These are phyloP conservation scores for Abrostola tripartita DNA, from an alignment of 2,888 invertebrate species.

Conservation along the genomic window DNA sequence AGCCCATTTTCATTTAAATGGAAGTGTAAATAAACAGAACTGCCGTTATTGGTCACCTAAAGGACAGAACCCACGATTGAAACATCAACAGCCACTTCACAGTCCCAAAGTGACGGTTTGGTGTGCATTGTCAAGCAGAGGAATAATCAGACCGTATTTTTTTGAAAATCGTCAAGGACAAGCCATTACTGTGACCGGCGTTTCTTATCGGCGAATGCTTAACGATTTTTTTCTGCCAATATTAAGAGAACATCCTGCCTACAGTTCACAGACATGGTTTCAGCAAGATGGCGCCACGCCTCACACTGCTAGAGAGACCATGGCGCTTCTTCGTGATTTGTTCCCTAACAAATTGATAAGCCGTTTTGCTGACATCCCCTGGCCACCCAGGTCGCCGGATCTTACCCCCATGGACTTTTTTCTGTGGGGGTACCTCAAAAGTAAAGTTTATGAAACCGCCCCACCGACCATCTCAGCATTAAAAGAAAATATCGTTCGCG, in stretches of 20 bases:
- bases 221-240: constrained; percentile 46
- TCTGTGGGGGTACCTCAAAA: constrained; percentile 36
- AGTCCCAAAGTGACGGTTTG: constrained; percentile 51
- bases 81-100: constrained; percentile 41
- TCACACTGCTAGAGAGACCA: constrained; percentile 30
- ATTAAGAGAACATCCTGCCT: constrained; percentile 41
- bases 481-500: constrained; percentile 47
- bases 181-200: constrained; percentile 36
- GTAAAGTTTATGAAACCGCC: constrained; percentile 33
- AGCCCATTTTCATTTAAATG: constrained; percentile 31
- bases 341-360: constrained; percentile 42
- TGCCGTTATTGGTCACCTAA: constrained; percentile 14
- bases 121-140: constrained; percentile 45
- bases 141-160: constrained; percentile 45
- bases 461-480: constrained; percentile 19
- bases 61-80: constrained; percentile 32
- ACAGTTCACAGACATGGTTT: constrained; percentile 45
- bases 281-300: constrained; percentile 39
- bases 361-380: constrained; percentile 41
- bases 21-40: constrained; percentile 22
- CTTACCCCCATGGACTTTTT: constrained; percentile 42
- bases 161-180: constrained; percentile 43
- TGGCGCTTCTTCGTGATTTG: constrained; percentile 37
- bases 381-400: constrained; percentile 46
- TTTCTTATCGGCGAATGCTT: constrained; percentile 45